Conservation (phyloP, 2,888 invertebrate genomes). For the Zygogramma bicolorata region DNA sequence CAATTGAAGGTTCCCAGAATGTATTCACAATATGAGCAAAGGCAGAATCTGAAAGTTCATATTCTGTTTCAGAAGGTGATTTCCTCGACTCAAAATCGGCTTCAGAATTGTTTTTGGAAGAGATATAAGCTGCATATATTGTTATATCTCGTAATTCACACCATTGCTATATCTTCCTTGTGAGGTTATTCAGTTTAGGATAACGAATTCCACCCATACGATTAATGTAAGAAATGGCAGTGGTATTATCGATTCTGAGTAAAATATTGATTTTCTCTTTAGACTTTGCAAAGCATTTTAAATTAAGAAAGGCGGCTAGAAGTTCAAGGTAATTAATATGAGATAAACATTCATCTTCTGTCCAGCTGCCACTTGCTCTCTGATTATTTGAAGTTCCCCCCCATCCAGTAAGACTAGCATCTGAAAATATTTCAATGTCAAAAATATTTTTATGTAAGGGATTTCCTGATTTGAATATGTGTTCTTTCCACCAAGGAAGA, state of each 20-base stretch:
- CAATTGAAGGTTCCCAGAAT: constrained; percentile 27
- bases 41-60: constrained; percentile 13
- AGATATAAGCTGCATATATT: no score
- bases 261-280: not conserved
- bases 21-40: constrained; percentile 7
- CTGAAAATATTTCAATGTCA: not conserved
- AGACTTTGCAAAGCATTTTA: constrained; percentile 9
- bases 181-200: constrained; percentile 17
- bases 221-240: no score
- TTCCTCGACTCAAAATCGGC: no score
- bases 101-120: no score
- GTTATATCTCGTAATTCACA: no score
- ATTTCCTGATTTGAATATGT: not conserved
- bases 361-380: not conserved
- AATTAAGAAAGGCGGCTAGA: not conserved
- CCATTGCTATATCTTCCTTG: no score
- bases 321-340: not conserved
- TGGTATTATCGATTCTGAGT: constrained; percentile 7
- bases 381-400: not conserved
- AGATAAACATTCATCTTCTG: not conserved
- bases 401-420: not conserved
- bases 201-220: not conserved
- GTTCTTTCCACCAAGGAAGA: not conserved
- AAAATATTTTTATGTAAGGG: not conserved
- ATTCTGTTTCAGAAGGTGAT: constrained; percentile 33